Percentiles rank a stretch among this genome's conserved stretches.
Conservation (phyloP, 2,888 invertebrate genomes). For the Acanthosepion pharaonis region DNA sequence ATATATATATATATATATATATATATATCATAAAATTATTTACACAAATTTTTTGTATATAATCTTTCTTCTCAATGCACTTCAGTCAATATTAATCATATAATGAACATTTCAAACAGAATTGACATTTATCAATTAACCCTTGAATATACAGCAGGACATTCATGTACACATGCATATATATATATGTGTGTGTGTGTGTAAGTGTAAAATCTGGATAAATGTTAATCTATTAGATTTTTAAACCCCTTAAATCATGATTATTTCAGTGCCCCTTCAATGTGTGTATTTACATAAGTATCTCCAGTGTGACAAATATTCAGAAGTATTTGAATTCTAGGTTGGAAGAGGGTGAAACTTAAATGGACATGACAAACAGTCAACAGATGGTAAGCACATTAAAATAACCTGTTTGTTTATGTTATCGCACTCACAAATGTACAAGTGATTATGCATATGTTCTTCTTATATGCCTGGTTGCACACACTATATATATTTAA, state of each 20-base stretch:
- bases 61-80: too few species aligned
- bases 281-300: background rate
- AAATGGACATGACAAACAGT: slow-evolving; percentile 2
- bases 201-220: background rate
- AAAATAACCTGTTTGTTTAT: background rate
- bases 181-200: background rate
- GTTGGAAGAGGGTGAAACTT: background rate
- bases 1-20: too few species aligned
- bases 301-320: background rate
- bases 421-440: background rate
- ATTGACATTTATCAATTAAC: too few species aligned
- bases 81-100: too few species aligned
- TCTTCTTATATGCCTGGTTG: background rate
- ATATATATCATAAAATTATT: too few species aligned
- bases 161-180: background rate
- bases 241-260: too few species aligned
- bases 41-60: too few species aligned
- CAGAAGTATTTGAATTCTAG: background rate
- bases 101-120: too few species aligned
- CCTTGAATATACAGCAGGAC: background rate
- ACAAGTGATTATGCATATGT: slow-evolving; percentile 7
- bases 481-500: background rate
- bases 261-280: too few species aligned
- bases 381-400: background rate
- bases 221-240: too few species aligned